A percentile compares a stretch with the other conserved stretches of the same genome.
Conservation (phyloP, 2,888 invertebrate genomes). For the Antheraea assamensis region DNA sequence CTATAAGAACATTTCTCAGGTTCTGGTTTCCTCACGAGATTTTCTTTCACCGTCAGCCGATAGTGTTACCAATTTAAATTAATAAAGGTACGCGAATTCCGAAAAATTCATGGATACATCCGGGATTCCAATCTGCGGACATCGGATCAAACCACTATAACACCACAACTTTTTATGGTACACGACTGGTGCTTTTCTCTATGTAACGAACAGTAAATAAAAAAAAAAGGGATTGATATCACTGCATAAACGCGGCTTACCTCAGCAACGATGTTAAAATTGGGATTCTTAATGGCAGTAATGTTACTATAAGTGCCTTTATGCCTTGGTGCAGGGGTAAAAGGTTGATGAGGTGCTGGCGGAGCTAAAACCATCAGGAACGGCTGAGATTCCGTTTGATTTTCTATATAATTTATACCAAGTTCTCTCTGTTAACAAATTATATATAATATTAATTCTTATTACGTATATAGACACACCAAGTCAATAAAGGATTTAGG, state of each 20-base stretch:
- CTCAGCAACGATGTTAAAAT: conserved; percentile 81
- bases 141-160: too few species aligned
- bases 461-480: not conserved
- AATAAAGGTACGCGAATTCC: too few species aligned
- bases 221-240: too few species aligned
- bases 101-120: too few species aligned
- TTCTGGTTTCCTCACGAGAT: too few species aligned
- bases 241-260: conserved; percentile 43
- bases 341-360: conserved; percentile 94
- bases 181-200: too few species aligned
- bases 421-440: conserved; percentile 54
- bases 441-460: not conserved
- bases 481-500: not conserved
- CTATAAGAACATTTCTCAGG: too few species aligned
- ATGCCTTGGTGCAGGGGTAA: conserved; percentile 90
- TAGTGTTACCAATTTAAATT: too few species aligned
- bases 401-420: conserved; percentile 64
- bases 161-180: too few species aligned
- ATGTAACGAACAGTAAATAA: too few species aligned
- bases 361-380: conserved; percentile 94
- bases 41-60: too few species aligned
- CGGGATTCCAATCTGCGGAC: too few species aligned
- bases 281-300: conserved; percentile 85
- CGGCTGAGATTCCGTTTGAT: conserved; percentile 71
- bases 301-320: conserved; percentile 81